Evolutionary conservation across 2,797 vertebrate species (phyloP), one percentile per base, ranked within the genome.

Genomic region (Pipistrellus nathusii): DNA sequence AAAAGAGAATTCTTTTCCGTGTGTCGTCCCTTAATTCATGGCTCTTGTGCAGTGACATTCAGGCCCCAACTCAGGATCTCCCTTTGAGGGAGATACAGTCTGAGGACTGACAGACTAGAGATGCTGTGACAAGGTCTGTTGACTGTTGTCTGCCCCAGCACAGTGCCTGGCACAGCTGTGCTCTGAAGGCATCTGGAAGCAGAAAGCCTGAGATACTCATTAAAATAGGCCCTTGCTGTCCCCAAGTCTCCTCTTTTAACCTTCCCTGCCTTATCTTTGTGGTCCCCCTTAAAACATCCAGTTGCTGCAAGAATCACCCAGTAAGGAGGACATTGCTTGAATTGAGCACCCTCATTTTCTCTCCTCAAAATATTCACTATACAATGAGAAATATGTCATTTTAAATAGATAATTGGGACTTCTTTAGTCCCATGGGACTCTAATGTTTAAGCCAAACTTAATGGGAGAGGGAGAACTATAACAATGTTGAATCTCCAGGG

Each of bases 361-460:
- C 87, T 91, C 72, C 68, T 88, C 90, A 87, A 87, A 71, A 44
- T n/a, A 91, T n/a, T 75, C 69, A 82, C 53, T 75, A 10, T 48
- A 55, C 12, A 80, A 62, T 4, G 12, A 69, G 51, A 62, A 86
- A 82, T 46, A 84, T 27, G 38, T 41, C 72, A 66, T 17, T 75
- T 48, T 30, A 62, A 15, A 69, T 14, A 73, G 4, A 20, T 41
- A 64, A 75, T 48, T 25, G 35, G 20, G 13, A 76, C n/a, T n/a
- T 48, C 55, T 68, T 94, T 78, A 20, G 77, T 72, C 14, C 66
- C 41, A 48, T 1, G 2, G 30, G 25, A 77, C 35, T 72, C 25
- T 71, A 32, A 78, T 21, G 30, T 57, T 57, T 6, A 11, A 80
- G 51, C n/a, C 27, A 35, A 73, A 51, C 4, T 32, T 10, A n/a